These are phyloP conservation scores for Aromia moschata DNA, from an alignment of 2,888 invertebrate species.

Conservation along the genomic window DNA sequence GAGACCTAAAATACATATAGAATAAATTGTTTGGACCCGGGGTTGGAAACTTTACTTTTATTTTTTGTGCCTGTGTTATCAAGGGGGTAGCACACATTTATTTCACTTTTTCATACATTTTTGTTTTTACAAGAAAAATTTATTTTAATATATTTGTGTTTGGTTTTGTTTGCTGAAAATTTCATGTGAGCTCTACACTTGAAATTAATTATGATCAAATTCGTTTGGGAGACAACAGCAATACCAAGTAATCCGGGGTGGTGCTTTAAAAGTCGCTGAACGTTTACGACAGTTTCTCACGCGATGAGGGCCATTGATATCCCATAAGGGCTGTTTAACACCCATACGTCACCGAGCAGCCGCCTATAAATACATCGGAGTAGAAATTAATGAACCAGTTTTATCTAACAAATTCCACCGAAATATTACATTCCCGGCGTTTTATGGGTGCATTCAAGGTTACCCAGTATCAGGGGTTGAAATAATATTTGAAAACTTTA, in stretches of 20 bases:
- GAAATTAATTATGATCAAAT: conserved; percentile 49
- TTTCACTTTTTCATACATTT: too few species aligned
- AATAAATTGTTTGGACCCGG: too few species aligned
- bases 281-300: conserved; percentile 49
- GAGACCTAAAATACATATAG: too few species aligned
- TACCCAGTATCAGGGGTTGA: not conserved
- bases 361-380: conserved; percentile 48
- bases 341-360: conserved; percentile 48
- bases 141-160: too few species aligned
- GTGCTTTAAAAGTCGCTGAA: conserved; percentile 38
- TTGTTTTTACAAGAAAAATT: too few species aligned
- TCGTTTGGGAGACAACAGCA: conserved; percentile 37
- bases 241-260: conserved; percentile 32
- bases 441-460: conserved; percentile 4
- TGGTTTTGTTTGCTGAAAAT: too few species aligned
- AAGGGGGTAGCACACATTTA: too few species aligned
- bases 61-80: too few species aligned
- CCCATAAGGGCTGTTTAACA: conserved; percentile 50
- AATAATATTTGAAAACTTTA: too few species aligned
- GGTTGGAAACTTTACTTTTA: too few species aligned
- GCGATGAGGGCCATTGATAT: conserved; percentile 53
- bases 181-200: too few species aligned
- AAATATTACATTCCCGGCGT: conserved; percentile 15
- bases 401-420: conserved; percentile 39
- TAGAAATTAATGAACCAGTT: conserved; percentile 39